Base-by-base conservation (phyloP, 1,140 invertebrate genomes). In the Helicoverpa zea region DNA sequence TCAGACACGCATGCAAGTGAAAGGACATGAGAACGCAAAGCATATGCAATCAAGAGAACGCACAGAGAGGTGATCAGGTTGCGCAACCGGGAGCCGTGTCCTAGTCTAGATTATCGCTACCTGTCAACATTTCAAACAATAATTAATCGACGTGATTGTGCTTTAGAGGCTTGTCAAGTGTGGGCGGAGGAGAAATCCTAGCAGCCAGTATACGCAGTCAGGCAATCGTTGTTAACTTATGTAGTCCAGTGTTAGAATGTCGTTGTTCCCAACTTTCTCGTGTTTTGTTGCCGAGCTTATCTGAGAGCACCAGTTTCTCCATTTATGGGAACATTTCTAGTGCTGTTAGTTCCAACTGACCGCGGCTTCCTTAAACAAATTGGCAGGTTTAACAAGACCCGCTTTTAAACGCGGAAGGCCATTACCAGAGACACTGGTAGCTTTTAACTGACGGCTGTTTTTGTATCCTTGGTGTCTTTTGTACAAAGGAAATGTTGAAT, bases 71-170 rank as follows among this genome's bases (percentile, higher is more conserved):
- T 77, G 61, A 66, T 63, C 59, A 79, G 63, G 76, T 79, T 79
- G 64, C 64, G 64, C 49, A 79, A 70, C n/a, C 30, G 23, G 56
- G 51, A 70, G 56, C 54, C 78, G 16, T 72, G 63, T 56, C 49
- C 64, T 49, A 51, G 68, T 80, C 70, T 73, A 73, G 78, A 80
- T 80, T 61, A 80, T 72, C 68, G 18, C 54, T 18, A 70, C 51
- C 64, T 79, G 76, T 79, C 70, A 80, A 49, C 58, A 23, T 63
- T 63, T 54, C 47, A 79, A 79, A 79, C 66, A 79, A 79, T 79
- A 79, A 79, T 80, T 80, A 80, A 80, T 73, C 43, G 56, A 43
- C 30, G 68, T 54, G 56, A 64, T 80, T 72, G 78, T 73, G 56
- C 47, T 80, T 35, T 61, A 58, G 59, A 49, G 68, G 58, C 74